These are phyloP conservation scores for Cryptoblepharus egeriae DNA, from an alignment of 2,797 vertebrate species.

Conservation along the genomic window DNA sequence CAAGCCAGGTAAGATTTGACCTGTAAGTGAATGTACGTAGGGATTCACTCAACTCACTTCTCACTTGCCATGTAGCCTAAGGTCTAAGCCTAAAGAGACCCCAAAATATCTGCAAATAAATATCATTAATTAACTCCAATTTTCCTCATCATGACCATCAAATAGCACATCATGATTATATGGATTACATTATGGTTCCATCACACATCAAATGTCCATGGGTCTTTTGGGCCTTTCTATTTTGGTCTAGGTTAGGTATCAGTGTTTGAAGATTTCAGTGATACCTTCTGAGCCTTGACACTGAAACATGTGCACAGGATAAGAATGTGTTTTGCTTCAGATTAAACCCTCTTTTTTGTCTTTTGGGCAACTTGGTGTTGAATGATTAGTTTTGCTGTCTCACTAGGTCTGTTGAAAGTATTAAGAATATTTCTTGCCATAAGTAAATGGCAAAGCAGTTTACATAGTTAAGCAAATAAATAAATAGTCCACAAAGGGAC, in stretches of 20 bases:
- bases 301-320: neutral
- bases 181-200: neutral
- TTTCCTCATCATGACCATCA: neutral
- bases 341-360: neutral
- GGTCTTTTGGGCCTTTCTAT: neutral
- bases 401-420: neutral
- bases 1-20: no score
- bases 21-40: neutral
- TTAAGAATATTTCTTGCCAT: no score
- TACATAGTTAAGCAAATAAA: no score
- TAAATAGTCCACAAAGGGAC: neutral
- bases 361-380: neutral
- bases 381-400: neutral
- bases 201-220: neutral
- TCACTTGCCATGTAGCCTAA: neutral
- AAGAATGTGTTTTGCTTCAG: neutral
- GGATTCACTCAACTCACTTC: neutral
- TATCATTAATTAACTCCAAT: neutral
- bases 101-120: neutral
- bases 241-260: neutral
- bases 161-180: neutral
- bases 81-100: no score
- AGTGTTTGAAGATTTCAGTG: no score
- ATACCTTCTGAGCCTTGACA: no score
- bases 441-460: no score